Conservation (phyloP, 2,797 vertebrate species). For the Luscinia megarhynchos region DNA sequence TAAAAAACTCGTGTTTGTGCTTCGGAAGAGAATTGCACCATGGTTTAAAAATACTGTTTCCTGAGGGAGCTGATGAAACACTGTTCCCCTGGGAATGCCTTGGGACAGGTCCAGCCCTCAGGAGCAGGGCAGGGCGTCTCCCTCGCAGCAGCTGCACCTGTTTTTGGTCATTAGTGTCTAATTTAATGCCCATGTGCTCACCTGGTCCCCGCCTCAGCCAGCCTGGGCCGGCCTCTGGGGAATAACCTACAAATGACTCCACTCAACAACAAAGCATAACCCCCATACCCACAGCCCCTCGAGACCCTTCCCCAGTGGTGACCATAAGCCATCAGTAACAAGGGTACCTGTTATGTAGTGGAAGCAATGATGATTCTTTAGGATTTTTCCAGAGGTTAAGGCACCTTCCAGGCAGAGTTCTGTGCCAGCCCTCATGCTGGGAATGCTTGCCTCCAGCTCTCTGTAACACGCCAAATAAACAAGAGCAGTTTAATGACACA, state of each 20-base stretch:
- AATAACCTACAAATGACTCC: background rate
- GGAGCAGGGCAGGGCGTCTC: background rate
- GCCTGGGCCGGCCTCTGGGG: slow-evolving; percentile 14
- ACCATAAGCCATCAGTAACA: rapidly evolving
- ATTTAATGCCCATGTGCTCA: background rate
- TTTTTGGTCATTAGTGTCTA: background rate
- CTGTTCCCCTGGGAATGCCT: background rate
- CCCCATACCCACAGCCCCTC: background rate
- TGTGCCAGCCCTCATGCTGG: rapidly evolving
- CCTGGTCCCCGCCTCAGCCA: slow-evolving; percentile 34
- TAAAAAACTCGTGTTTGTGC: background rate
- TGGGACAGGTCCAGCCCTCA: background rate
- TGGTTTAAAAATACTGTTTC: slow-evolving; percentile 36
- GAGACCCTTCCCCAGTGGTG: background rate
- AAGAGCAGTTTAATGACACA: background rate
- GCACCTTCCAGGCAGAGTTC: background rate
- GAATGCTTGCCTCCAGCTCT: background rate
- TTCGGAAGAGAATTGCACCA: rapidly evolving
- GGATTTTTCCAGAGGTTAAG: background rate
- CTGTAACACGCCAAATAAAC: background rate
- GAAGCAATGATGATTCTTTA: background rate
- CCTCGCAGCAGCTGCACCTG: background rate
- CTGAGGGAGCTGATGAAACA: slow-evolving; percentile 72
- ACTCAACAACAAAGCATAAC: background rate
- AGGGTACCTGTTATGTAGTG: background rate